Conservation (phyloP, 1,140 invertebrate species). For the Scaptomyza graminum region DNA sequence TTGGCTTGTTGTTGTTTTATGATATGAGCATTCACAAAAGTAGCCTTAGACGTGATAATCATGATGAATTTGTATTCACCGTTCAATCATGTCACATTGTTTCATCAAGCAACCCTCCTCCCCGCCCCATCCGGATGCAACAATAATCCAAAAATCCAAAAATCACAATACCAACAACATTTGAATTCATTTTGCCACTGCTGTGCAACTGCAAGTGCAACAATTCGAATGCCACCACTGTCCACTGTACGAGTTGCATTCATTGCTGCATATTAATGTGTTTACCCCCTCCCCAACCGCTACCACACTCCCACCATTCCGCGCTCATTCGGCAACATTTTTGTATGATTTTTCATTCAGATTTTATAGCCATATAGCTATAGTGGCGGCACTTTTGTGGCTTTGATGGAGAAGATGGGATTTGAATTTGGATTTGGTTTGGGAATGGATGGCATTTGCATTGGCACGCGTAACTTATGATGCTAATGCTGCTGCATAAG, state of each 20-base stretch:
- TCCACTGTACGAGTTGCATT: constrained; percentile 11
- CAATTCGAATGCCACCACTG: constrained; percentile 8
- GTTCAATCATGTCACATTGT: too few species aligned
- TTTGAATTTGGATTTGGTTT: constrained; percentile 3
- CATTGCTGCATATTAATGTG: constrained; percentile 56
- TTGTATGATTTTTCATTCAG: constrained; percentile 60
- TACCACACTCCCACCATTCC: too few species aligned
- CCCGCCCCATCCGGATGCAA: too few species aligned
- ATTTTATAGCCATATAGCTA: constrained; percentile 27
- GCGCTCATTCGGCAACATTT: constrained; percentile 25
- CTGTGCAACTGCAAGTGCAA: neutral
- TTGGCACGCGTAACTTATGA: constrained; percentile 54
- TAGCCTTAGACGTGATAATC: neutral
- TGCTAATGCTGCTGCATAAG: constrained; percentile 35
- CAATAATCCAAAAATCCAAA: too few species aligned
- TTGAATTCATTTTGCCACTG: neutral
- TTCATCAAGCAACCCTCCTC: too few species aligned
- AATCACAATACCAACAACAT: neutral
- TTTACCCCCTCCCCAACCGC: neutral
- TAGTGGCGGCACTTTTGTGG: constrained; percentile 50
- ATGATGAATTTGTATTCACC: neutral
- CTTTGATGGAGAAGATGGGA: constrained; percentile 9
- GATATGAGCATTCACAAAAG: too few species aligned
- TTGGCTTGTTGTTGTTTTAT: too few species aligned
- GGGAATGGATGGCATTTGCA: constrained; percentile 43